Evolutionary conservation across 2,113 vertebrate genomes (phyloP).

Genomic region (Eurystomus gularis): DNA sequence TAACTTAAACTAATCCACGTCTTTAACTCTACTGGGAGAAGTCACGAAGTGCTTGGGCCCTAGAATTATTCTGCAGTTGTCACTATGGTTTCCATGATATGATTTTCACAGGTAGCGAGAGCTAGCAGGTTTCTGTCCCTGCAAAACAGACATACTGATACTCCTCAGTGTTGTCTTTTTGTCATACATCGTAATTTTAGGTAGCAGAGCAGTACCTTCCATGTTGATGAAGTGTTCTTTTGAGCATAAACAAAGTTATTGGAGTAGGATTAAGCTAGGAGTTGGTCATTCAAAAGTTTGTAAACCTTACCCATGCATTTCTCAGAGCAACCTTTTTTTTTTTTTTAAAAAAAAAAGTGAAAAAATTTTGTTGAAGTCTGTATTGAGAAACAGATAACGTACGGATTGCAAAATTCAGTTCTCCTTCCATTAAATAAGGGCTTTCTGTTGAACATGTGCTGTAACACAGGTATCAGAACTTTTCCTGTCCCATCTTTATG

Average conservation of each 20-base stretch:
- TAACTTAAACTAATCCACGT: conserved; percentile 69
- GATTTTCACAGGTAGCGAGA: neutral
- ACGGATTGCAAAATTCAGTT: neutral
- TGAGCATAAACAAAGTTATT: neutral
- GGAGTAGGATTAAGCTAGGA: neutral
- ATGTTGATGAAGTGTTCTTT: neutral
- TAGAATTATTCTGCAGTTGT: neutral
- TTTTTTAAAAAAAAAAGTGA: neutral
- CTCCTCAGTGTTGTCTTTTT: neutral
- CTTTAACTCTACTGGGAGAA: conserved; percentile 23
- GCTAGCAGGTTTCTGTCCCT: neutral
- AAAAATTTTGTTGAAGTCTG: neutral
- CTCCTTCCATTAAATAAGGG: neutral
- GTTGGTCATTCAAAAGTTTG: neutral
- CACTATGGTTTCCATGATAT: neutral
- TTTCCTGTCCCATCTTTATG: neutral
- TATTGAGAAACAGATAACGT: neutral
- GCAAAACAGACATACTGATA: neutral
- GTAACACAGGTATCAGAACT: neutral
- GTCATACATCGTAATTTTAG: neutral
- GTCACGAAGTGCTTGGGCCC: neutral
- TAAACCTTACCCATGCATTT: neutral
- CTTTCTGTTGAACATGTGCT: neutral
- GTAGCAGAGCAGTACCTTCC: neutral
- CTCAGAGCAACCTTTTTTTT: neutral